Evolutionary conservation across 2,113 vertebrate genomes (phyloP), one percentile per base, ranked within the genome.

Genomic region (Orientallactaga bullata): DNA sequence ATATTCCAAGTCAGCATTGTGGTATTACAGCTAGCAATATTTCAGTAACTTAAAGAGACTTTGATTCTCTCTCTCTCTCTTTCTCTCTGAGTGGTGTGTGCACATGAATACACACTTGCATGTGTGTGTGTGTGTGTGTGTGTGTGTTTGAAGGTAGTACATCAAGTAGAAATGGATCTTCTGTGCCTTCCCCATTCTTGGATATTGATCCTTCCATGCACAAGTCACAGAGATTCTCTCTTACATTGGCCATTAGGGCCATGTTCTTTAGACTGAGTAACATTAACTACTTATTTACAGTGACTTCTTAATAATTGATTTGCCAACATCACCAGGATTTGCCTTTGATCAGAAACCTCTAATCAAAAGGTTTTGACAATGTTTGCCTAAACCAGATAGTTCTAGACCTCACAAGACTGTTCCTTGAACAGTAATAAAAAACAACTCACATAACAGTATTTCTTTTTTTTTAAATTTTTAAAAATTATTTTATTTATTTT

Each of bases 1-100:
- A 77, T 60, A 74, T 81, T 95, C 91, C 96, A 96, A 97, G 95
- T 87, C 80, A 35, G 37, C 84, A 91, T 93, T 94, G 90, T 28
- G 92, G 84, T 97, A 97, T 95, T 95, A 61, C 18, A 74, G 21
- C 0, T 35, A 39, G 24, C 12, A 1, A 7, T 55, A 92, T 91
- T 61, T 26, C 35, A 55, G 30, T 76, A 13, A 63, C 7, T 30
- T 58, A 71, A 30, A 58, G 4, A 85, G 37, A 72, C 11, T 63
- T 6, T 35, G 11, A 39, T 47, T 47, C 42, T 47, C 42, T 47
- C 42, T 47, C 42, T 47, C 42, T 8, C 42, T 47, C 42, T 47
- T 8, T 47, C 4, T 55, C 3, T 37, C 10, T 77, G 5, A 76
- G 7, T 16, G 21, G 21, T 84, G 26, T 47, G 55, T 55, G 55